These are phyloP conservation scores for Liolophura sinensis DNA, from an alignment of 1,140 invertebrate species.

Conservation along the genomic window DNA sequence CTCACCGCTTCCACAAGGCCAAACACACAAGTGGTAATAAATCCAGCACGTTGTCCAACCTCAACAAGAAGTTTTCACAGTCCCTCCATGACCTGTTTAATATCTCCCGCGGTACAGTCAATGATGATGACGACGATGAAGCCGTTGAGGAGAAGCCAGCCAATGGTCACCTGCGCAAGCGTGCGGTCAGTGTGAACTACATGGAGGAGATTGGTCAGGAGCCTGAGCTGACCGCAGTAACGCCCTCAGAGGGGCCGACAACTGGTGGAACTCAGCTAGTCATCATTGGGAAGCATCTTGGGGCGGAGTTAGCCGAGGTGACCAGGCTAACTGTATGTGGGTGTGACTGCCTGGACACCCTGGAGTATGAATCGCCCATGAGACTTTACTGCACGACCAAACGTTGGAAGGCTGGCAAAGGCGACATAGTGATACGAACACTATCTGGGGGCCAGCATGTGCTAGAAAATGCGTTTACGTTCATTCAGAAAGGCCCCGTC, in stretches of 20 bases:
- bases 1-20: constrained; percentile 11
- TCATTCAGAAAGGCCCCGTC: constrained; percentile 14
- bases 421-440: constrained; percentile 49
- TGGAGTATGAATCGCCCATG: constrained; percentile 50
- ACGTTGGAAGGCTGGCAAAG: constrained; percentile 38
- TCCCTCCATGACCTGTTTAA: constrained; percentile 50
- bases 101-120: constrained; percentile 17
- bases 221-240: constrained; percentile 42
- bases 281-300: constrained; percentile 47
- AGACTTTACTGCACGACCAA: constrained; percentile 45
- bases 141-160: constrained; percentile 8
- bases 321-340: constrained; percentile 46
- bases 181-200: constrained; percentile 20
- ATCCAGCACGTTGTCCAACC: constrained; percentile 32
- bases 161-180: constrained; percentile 4
- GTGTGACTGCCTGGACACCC: constrained; percentile 41
- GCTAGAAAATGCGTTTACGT: constrained; percentile 39
- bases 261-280: constrained; percentile 42
- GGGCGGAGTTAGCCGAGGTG: constrained; percentile 46
- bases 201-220: constrained; percentile 31
- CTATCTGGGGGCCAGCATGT: constrained; percentile 48
- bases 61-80: constrained; percentile 48
- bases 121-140: constrained; percentile 27
- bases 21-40: constrained; percentile 20
- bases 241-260: constrained; percentile 40